phyloP scores from a whole-genome alignment of 2,113 vertebrate species.

The Heterotilapia buettikoferi region DNA sequence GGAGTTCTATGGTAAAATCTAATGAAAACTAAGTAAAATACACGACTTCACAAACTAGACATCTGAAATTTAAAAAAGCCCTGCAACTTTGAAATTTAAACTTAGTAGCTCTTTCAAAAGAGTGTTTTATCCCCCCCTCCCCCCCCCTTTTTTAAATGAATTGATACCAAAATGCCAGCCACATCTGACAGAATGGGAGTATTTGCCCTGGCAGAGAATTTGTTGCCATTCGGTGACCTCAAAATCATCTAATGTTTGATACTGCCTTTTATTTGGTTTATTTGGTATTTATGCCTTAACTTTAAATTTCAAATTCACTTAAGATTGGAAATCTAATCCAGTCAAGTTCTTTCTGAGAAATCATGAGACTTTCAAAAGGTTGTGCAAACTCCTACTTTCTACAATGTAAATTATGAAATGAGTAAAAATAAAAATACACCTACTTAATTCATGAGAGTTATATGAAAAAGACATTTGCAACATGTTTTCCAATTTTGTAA shows the following conservation, averaged over 20 bases:
- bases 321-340: not conserved
- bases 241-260: not conserved
- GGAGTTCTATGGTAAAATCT: not conserved
- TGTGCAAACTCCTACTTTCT: not conserved
- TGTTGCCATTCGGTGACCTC: not conserved
- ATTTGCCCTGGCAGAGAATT: not conserved
- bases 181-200: not conserved
- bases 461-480: not conserved
- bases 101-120: not conserved
- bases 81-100: not conserved
- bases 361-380: not conserved
- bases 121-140: not conserved
- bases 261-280: not conserved
- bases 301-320: not conserved
- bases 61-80: not conserved
- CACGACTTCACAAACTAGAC: not conserved
- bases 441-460: not conserved
- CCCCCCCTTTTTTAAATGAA: not conserved
- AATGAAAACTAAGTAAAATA: not conserved
- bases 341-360: not conserved
- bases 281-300: not conserved
- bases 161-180: not conserved
- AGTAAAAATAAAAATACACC: not conserved
- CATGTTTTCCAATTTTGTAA: not conserved
- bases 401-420: not conserved